Base-by-base conservation (phyloP, 2,113 vertebrate genomes). In the Uria lomvia region DNA sequence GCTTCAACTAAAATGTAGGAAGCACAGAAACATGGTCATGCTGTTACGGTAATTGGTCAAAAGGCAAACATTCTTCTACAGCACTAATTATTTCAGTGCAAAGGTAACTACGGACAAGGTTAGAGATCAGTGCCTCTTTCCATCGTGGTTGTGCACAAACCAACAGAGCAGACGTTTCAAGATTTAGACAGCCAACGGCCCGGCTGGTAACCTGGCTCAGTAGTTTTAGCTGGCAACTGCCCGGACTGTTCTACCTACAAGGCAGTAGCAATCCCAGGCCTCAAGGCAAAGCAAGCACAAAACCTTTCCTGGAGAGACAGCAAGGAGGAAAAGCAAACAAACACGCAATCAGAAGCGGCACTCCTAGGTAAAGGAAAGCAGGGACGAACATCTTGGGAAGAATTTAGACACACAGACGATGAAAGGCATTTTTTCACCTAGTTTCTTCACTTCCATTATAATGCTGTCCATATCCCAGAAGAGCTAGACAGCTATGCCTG, bases 71-170 rank as follows among this genome's bases (percentile, higher is more conserved):
- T 11, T 15, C 11, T 43, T 8, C 92, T 15, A 5, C 0, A 18
- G 27, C 42, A 2, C 49, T 16, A 3, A 38, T 38, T 9, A 11
- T n/a, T 49, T 12, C 74, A 3, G 38, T 0, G 22, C 71, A 43
- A 38, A 49, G 52, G 42, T 9, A 36, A 17, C 17, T 7, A 26
- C 1, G 0, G 83, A 24, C 8, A 3, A 34, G 58, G 59, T 5
- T 5, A 11, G 58, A 19, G 63, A 34, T 9, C 34, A 11, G 42
- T 2, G n/a, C 42, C 62, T 15, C 70, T 32, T 27, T 24, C 40
- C 4, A 3, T 1, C 30, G 1, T 0, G 23, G 56, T 5, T 21
- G 49, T 0, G 6, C 36, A 6, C 38, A 21, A 23, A 23, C 15
- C 13, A 32, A 17, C 26, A 7, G 34, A 50, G 56, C 16, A 2